phyloP scores from a whole-genome alignment of 2,888 invertebrate genomes.

The Eilema sororculum region DNA sequence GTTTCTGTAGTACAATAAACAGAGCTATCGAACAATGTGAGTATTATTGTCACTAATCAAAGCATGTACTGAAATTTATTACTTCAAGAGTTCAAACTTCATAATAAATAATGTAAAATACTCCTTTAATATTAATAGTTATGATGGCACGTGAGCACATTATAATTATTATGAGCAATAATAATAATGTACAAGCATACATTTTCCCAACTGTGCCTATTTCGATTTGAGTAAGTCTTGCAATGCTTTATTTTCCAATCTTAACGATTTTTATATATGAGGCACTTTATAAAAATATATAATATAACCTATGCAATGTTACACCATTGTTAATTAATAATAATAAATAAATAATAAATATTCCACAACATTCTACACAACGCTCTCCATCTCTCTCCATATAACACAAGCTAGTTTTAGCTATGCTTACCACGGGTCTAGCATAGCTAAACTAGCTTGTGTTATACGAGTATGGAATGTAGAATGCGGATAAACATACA shows the following conservation, averaged over 20 bases:
- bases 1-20: neutral
- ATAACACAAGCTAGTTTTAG: too few species aligned
- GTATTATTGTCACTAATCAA: neutral
- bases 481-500: too few species aligned
- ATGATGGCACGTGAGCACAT: neutral
- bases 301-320: too few species aligned
- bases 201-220: neutral
- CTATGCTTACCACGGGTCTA: too few species aligned
- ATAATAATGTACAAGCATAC: neutral
- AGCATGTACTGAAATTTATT: neutral
- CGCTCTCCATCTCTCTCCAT: too few species aligned
- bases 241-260: neutral
- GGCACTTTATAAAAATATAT: too few species aligned
- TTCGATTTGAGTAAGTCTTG: neutral
- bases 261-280: too few species aligned
- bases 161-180: neutral
- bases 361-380: too few species aligned
- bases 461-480: too few species aligned
- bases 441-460: too few species aligned
- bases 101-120: neutral
- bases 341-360: too few species aligned
- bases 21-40: neutral
- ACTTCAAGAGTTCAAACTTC: neutral
- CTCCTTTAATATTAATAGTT: neutral
- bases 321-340: too few species aligned